Conservation (phyloP, 2,113 vertebrate species). For the Bungarus multicinctus region DNA sequence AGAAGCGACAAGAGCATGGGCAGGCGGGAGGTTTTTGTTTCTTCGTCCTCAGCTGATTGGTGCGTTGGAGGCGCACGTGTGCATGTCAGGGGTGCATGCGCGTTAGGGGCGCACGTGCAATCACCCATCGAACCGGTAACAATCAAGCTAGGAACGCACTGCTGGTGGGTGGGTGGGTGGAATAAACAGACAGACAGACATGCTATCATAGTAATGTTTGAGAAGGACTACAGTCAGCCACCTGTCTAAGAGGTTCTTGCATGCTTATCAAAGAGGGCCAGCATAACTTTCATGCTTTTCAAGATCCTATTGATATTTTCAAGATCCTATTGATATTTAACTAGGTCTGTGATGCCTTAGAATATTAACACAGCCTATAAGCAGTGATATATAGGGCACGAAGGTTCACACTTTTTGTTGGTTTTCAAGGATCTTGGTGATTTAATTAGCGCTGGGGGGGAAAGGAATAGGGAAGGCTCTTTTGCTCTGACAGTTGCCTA, state of each 20-base stretch:
- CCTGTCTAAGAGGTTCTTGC: neutral
- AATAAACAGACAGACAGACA: neutral
- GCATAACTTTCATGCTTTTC: constrained; percentile 2
- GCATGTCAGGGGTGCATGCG: no score
- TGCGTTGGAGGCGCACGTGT: no score
- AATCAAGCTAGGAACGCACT: no score
- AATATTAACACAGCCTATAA: constrained; percentile 48
- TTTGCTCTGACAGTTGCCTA: neutral
- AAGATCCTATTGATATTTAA: neutral
- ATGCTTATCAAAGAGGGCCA: neutral
- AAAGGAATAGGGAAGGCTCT: constrained; percentile 8
- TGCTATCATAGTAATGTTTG: neutral
- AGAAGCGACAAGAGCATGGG: no score
- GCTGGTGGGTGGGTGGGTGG: no score
- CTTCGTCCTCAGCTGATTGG: no score
- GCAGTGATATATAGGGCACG: constrained; percentile 50
- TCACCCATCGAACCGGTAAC: no score
- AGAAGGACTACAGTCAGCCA: no score
- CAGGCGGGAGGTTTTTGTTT: no score
- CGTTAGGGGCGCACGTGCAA: no score
- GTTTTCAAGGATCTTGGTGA: constrained; percentile 40
- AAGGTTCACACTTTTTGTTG: constrained; percentile 48
- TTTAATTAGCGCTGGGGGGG: neutral
- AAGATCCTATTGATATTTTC: neutral
- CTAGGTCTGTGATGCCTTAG: constrained; percentile 37